Base-by-base conservation (phyloP, 2,113 vertebrate species). In the Argyrosomus japonicus region DNA sequence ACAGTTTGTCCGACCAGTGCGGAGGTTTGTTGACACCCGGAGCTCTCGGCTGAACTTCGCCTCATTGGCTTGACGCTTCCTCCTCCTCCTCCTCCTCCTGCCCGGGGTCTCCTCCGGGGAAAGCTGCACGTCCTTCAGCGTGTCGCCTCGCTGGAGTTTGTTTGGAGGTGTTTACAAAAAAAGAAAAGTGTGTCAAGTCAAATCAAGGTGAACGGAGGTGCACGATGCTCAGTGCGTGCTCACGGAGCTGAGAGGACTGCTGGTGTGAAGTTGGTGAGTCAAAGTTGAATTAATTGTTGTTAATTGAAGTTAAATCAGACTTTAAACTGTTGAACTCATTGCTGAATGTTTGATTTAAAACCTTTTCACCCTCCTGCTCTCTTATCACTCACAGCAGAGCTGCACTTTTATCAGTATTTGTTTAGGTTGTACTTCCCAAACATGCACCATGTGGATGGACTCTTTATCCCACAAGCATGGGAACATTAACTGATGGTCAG, bases 261-360 rank as follows among this genome's bases (percentile, higher is more conserved):
- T 45, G 50, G 0, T 56, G 23, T 2, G 3, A 32, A 25, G 45
- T 43, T 45, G 72, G 83, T 89, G 85, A 89, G 89, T 84, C 12
- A 3, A 71, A 70, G 21, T 13, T 21, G 0, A 6, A 40, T 21
- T 56, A 3, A 43, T 23, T 45, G 27, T 29, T 5, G 21, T 61
- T 73, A 11, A 25, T 23, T 23, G 9, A 11, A 11, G 11, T 50
- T 9, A 25, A 5, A n/a, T 7, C 23, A 23, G 13, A 40, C 27
- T 5, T 36, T 2, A 6, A 47, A 0, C 8, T 0, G 1, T 23
- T 47, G 0, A 15, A 56, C 3, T 36, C 0, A 9, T 15, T 19
- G 3, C 13, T 62, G 2, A 9, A 48, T 9, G 0, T 21, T 77
- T 73, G 45, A 19, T 79, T 74, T 3, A 3, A 61, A 73, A 60